Conservation (phyloP, 2,797 vertebrate genomes). For the Threskiornis aethiopicus region DNA sequence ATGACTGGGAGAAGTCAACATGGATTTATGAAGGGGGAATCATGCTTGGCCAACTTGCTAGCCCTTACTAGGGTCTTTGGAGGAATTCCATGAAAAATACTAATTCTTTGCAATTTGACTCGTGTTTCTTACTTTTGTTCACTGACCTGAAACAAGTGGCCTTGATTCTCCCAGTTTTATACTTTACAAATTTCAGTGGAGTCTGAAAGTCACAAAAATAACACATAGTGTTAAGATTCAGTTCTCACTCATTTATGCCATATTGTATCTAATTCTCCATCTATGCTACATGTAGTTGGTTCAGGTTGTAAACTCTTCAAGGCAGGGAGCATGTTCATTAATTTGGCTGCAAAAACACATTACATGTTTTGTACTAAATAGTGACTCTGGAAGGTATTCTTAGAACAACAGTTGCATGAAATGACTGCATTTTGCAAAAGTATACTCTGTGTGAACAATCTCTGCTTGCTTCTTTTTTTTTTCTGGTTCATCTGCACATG, state of each 20-base stretch:
- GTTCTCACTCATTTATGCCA: background rate
- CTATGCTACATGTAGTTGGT: background rate
- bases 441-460: background rate
- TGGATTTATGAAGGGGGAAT: background rate
- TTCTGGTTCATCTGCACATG: background rate
- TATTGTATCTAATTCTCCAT: background rate
- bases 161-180: background rate
- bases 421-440: background rate
- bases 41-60: background rate
- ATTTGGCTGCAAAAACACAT: background rate
- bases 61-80: background rate
- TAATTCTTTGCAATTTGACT: background rate
- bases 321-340: background rate
- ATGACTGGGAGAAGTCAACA: background rate
- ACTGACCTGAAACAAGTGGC: background rate
- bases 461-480: background rate
- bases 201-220: background rate
- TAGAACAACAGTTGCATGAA: background rate
- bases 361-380: background rate
- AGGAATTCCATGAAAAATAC: background rate
- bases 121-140: background rate
- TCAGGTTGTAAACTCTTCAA: background rate
- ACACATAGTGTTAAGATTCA: background rate
- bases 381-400: background rate
- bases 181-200: background rate